phyloP scores from a whole-genome alignment of 2,888 invertebrate species.

The Omphaloscelis lunosa region DNA sequence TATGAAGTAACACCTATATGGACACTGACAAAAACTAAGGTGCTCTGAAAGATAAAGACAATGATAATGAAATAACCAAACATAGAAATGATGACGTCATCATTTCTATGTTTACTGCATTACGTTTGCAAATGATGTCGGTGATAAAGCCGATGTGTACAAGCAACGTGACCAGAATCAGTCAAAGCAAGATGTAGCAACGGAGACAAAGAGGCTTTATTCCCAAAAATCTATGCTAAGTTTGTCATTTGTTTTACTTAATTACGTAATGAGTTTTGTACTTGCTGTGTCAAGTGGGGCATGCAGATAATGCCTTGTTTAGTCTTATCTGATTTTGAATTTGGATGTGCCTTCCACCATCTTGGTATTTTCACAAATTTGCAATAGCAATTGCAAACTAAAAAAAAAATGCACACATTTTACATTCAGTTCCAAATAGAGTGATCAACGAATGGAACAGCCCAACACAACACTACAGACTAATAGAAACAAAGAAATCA shows the following conservation, averaged over 20 bases:
- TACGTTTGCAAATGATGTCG: slow-evolving; percentile 48
- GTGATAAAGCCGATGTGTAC: slow-evolving; percentile 51
- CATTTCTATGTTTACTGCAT: slow-evolving; percentile 5
- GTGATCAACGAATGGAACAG: background rate
- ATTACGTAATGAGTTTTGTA: slow-evolving; percentile 48
- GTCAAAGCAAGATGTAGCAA: slow-evolving; percentile 63
- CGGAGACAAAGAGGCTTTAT: slow-evolving; percentile 57
- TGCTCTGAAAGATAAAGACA: slow-evolving; percentile 41
- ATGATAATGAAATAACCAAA: slow-evolving; percentile 44
- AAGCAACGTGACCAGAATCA: slow-evolving; percentile 52
- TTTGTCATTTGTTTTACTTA: slow-evolving; percentile 45
- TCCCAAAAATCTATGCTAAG: slow-evolving; percentile 62
- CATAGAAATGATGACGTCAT: slow-evolving; percentile 24
- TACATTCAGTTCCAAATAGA: background rate
- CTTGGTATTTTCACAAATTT: background rate
- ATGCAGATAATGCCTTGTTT: slow-evolving; percentile 15
- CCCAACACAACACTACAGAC: background rate
- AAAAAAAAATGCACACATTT: background rate
- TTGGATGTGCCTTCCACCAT: background rate
- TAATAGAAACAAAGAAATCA: background rate
- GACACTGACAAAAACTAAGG: slow-evolving; percentile 19
- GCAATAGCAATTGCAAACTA: no score
- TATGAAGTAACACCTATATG: background rate
- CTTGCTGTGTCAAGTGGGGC: slow-evolving; percentile 18
- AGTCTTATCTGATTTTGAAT: slow-evolving; percentile 15